Evolutionary conservation across 2,113 vertebrate species (phyloP), one percentile per base, ranked within the genome.

Genomic region (Oreochromis spilurus): DNA sequence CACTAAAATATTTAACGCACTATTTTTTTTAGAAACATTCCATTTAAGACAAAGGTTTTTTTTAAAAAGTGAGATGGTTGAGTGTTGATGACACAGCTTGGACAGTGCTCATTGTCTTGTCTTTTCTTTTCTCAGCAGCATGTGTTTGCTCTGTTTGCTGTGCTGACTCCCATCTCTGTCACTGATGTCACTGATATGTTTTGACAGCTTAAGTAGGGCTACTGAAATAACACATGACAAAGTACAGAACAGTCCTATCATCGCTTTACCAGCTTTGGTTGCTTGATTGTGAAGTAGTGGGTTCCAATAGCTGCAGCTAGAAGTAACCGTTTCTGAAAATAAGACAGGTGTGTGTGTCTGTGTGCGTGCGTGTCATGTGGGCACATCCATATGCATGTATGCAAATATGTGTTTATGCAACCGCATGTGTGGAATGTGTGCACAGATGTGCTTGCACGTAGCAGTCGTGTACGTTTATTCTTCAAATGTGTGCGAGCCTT

Each of bases 301-400:
- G 16, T 52, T 5, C 45, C 43, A 77, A 77, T 12, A 50, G 67
- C 67, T 48, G 38, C 40, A 50, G 16, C 48, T 1, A 52, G 45
- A 77, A 77, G 72, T 52, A 77, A 77, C 16, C 11, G 6, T 34
- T 77, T 77, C 45, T 34, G 72, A 31, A 77, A 50, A 52, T 52
- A 13, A 77, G 45, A 52, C 72, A 50, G 72, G 45, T 77, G 17
- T 50, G 67, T 72, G 70, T 31, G 24, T 31, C 9, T 31, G 70
- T 77, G 70, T 48, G 43, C 13, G 9, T 48, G 81, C 26, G 17
- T 67, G 50, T n/a, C 36, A 58, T 52, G 5, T 57, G 36, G 38
- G 17, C 36, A 55, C 79, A 85, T 88, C 50, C 67, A 85, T 84
- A 87, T 90, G 78, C 65, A 87, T 87, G 83, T 80, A 53, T 86